phyloP scores from a whole-genome alignment of 2,113 vertebrate species.

The Lasiurus cinereus region DNA sequence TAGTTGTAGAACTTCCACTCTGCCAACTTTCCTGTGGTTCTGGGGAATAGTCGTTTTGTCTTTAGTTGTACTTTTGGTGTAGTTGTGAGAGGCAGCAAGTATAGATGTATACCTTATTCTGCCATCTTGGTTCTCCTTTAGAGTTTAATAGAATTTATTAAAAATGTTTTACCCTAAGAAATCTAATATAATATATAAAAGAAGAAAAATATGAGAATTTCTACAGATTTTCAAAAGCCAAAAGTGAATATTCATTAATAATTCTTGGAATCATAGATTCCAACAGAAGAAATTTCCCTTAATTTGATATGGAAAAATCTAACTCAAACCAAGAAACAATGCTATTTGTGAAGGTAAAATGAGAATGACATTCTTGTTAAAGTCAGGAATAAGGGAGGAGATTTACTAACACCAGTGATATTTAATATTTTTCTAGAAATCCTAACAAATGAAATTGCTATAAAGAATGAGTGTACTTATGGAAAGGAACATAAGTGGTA shows the following conservation, averaged over 20 bases:
- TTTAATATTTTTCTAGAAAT: slow-evolving; percentile 48
- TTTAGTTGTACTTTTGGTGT: too few relatives aligned
- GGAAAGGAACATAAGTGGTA: neutral
- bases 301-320: slow-evolving; percentile 50
- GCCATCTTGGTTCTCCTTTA: too few relatives aligned
- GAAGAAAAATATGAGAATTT: slow-evolving; percentile 21
- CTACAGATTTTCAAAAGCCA: slow-evolving; percentile 23
- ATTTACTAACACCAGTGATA: neutral
- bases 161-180: slow-evolving; percentile 6
- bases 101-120: too few relatives aligned
- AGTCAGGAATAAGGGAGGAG: neutral
- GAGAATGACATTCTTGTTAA: slow-evolving; percentile 14
- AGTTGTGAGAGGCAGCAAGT: too few relatives aligned
- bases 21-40: too few relatives aligned
- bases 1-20: too few relatives aligned
- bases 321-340: slow-evolving; percentile 48
- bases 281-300: slow-evolving; percentile 1
- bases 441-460: slow-evolving; percentile 27
- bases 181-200: slow-evolving; percentile 46
- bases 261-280: slow-evolving; percentile 18
- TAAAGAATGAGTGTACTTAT: slow-evolving; percentile 26
- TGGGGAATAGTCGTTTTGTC: too few relatives aligned
- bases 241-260: slow-evolving; percentile 46
- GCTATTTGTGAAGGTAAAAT: neutral
- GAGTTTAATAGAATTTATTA: neutral